phyloP scores from a whole-genome alignment of 2,797 vertebrate species.

The Poeciliopsis presidionis region DNA sequence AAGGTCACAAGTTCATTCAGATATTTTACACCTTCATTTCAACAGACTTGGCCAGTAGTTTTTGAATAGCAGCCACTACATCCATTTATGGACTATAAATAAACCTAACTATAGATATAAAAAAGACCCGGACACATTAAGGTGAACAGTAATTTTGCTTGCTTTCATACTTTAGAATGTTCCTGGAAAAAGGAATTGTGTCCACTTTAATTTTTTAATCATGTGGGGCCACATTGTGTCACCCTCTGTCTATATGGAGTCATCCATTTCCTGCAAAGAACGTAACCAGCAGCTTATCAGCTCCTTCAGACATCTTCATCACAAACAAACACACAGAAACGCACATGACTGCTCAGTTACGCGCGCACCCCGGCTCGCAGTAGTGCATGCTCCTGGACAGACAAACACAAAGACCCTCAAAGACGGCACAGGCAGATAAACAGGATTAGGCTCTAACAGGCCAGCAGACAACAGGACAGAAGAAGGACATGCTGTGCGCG shows the following conservation, averaged over 20 bases:
- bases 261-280: slow-evolving; percentile 61
- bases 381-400: slow-evolving; percentile 21
- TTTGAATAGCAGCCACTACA: slow-evolving; percentile 18
- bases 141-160: not conserved
- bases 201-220: slow-evolving; percentile 39
- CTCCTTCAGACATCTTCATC: slow-evolving; percentile 77
- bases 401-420: slow-evolving; percentile 51
- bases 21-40: slow-evolving; percentile 40
- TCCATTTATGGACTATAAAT: slow-evolving; percentile 16
- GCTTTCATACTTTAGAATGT: slow-evolving; percentile 7
- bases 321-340: slow-evolving; percentile 36
- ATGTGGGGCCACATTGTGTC: slow-evolving; percentile 62
- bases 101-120: not conserved
- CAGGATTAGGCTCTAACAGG: slow-evolving; percentile 70
- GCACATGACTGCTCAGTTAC: slow-evolving; percentile 24
- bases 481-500: slow-evolving; percentile 47
- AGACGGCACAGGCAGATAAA: slow-evolving; percentile 65
- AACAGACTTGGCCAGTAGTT: slow-evolving; percentile 7
- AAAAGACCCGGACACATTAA: slow-evolving; percentile 4
- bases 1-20: slow-evolving; percentile 71
- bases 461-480: slow-evolving; percentile 61
- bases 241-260: slow-evolving; percentile 60
- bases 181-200: slow-evolving; percentile 19
- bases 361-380: slow-evolving; percentile 23
- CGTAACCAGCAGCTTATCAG: slow-evolving; percentile 77